Evolutionary conservation across 2,797 vertebrate genomes (phyloP), one percentile per base, ranked within the genome.

Genomic region (Sebastolobus alascanus): DNA sequence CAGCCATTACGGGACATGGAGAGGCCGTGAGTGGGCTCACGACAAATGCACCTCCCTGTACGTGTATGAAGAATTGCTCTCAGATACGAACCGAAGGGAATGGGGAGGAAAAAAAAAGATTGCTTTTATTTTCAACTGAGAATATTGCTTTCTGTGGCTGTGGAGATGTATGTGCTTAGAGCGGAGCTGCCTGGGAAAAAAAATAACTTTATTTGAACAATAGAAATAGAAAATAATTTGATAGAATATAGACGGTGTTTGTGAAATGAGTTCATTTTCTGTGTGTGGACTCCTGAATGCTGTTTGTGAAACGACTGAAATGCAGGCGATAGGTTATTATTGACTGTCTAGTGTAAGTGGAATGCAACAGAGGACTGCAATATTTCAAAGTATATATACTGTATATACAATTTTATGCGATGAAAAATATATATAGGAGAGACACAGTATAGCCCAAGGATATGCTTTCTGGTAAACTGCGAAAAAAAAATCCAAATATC

Each of bases 21-120:
- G 80, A 78, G 81, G 80, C 87, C 33, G 4, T 20, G 86, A 67
- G 84, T 60, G 70, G 61, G 58, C 68, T 75, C 65, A 5, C 66
- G 25, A 85, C 83, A 63, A 85, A 90, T 75, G 60, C 79, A 33
- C 70, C 86, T 81, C 67, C 58, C 43, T 3, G 56, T 40, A 29
- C 18, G 22, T 25, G 75, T 60, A 75, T 93, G 93, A 94, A 71
- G 89, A 93, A 95, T 94, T 91, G 83, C 89, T 81, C 80, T 78
- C 79, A 70, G 85, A 94, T 93, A 90, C 79, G 76, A 93, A 90
- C 78, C n/a, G 91, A 94, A 89, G 80, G 88, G 83, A 85, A 79
- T 50, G 52, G 60, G 46, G 8, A 9, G 25, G 7, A 6, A 29
- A 71, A 73, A 79, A 73, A 77, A 75, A n/a, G 35, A 68, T 64